Base-by-base conservation (phyloP, 2,113 vertebrate species). In the Megaceryle torquata region DNA sequence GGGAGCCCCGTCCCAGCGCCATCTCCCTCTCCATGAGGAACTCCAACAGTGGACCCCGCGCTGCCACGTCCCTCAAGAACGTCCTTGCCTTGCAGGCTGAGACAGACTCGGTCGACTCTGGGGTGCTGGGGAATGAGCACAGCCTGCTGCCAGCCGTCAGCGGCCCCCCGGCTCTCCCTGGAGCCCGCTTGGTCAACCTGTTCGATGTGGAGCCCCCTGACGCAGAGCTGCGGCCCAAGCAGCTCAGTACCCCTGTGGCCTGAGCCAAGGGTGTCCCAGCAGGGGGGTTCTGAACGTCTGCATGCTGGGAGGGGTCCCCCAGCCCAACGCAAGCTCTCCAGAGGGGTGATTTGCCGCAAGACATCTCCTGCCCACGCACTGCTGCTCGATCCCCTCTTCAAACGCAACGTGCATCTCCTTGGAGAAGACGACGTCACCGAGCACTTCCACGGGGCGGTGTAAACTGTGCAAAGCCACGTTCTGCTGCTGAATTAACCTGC, bases 21-120 rank as follows among this genome's bases (percentile, higher is more conserved):
- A 97, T 99, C 65, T 99, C 99, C 3, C 98, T 99, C 46, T 99
- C 99, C 84, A 94, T 99, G 86, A 98, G 98, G 76, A 99, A 99
- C 88, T 99, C 99, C 33, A 98, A 98, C 95, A 99, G 99, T 1
- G 98, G 96, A 0, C 82, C 97, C 10, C 97, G 96, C 8, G 80
- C 98, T 1, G 96, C 96, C 69, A 81, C 96, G 0, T 98, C 98
- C 60, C 97, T 98, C 91, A 97, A 95, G 94, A 98, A 98, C 0
- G 96, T 97, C 25, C 92, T 97, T 61, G 88, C 97, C 28, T 65
- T 98, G 39, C 98, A 98, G 65, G 98, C 98, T 3, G 98, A 97
- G 8, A 97, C 96, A 0, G 97, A 98, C 10, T 99, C 98, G 0
- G 11, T 96, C 2, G 92, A 96, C 21, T 99, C 99, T 0, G 98